phyloP scores from a whole-genome alignment of 2,113 vertebrate species.

The Vanacampus margaritifer region DNA sequence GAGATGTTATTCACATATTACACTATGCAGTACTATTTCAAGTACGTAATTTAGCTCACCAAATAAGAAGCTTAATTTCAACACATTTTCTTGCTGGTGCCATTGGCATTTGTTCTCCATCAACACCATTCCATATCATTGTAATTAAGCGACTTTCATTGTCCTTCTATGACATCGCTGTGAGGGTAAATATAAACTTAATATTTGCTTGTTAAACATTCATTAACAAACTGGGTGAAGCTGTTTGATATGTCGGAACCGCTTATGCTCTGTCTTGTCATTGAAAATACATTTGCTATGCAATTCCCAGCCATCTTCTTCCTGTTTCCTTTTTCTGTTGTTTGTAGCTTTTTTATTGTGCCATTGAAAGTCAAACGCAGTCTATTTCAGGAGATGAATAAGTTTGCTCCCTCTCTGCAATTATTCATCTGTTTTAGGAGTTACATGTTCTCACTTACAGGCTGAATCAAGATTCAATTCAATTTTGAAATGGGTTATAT shows the following conservation, averaged over 20 bases:
- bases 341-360: neutral
- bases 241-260: slow-evolving; percentile 20
- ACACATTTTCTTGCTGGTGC: slow-evolving; percentile 34
- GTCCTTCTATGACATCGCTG: slow-evolving; percentile 44
- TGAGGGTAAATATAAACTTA: slow-evolving; percentile 37
- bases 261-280: neutral
- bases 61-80: slow-evolving; percentile 31
- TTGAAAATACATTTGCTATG: neutral
- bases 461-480: neutral
- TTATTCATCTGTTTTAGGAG: too few species aligned
- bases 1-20: slow-evolving; percentile 22
- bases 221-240: slow-evolving; percentile 22
- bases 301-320: neutral
- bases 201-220: slow-evolving; percentile 39
- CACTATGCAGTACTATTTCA: slow-evolving; percentile 25
- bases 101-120: slow-evolving; percentile 14
- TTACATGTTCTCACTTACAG: neutral
- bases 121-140: slow-evolving; percentile 31
- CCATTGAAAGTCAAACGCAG: too few species aligned
- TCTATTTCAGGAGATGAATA: neutral
- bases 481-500: neutral
- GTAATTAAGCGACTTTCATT: slow-evolving; percentile 54
- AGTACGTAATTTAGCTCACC: slow-evolving; percentile 41
- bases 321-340: neutral
- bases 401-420: too few species aligned